A percentile compares a stretch with the other conserved stretches of the same genome.
phyloP scores from a whole-genome alignment of 1,140 invertebrate genomes.

The Probaryconus sp. region DNA sequence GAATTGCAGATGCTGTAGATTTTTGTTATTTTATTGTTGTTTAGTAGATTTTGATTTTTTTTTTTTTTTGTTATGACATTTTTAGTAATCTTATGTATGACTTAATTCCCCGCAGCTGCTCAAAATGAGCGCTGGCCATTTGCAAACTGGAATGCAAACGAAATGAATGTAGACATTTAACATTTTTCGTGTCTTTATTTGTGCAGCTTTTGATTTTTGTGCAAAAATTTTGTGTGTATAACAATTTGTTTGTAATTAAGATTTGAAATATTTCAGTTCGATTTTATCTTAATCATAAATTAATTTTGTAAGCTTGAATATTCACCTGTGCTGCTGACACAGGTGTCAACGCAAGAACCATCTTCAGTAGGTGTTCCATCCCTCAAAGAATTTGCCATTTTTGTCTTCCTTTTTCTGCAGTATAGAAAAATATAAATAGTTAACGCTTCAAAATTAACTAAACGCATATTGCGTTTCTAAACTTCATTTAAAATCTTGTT shows the following conservation, averaged over 20 bases:
- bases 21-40: conserved; percentile 27
- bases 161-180: no score
- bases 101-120: conserved; percentile 16
- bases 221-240: no score
- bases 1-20: conserved; percentile 33
- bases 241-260: no score
- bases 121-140: conserved; percentile 28
- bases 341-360: conserved; percentile 64
- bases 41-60: conserved; percentile 16
- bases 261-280: conserved; percentile 1
- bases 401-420: conserved; percentile 51
- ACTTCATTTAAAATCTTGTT: no score
- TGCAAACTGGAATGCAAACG: conserved; percentile 45
- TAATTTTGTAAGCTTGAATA: background rate
- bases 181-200: no score
- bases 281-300: background rate
- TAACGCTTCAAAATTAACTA: no score
- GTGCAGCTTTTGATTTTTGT: no score
- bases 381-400: conserved; percentile 67
- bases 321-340: conserved; percentile 65
- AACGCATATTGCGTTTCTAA: no score
- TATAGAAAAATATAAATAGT: conserved; percentile 3
- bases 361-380: conserved; percentile 60
- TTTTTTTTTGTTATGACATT: conserved; percentile 19
- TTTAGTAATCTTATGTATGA: conserved; percentile 2